Base-by-base conservation (phyloP, 2,113 vertebrate genomes). In the Corapipo altera region DNA sequence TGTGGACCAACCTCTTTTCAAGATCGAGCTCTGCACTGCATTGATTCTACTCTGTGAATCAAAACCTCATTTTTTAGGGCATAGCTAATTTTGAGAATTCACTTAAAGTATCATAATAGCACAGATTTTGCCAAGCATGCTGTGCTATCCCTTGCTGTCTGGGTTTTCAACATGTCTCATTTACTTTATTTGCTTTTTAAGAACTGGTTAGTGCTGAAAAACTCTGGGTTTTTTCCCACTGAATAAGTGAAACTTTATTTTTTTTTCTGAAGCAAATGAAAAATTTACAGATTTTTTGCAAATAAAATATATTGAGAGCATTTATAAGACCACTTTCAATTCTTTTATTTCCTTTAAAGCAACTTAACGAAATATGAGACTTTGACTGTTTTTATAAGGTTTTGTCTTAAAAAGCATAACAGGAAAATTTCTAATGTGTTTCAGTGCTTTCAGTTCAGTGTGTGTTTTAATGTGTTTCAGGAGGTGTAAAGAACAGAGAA, bases 341-440 rank as follows among this genome's bases (percentile, higher is more conserved):
- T 84, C 32, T 64, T 74, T 76, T 37, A 62, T 48, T 64, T 65
- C 11, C 11, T 91, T 80, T 90, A 88, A 88, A 32, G 37, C 33
- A 76, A 4, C 55, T 92, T 64, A 18, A 18, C 11, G 4, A 64
- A 73, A 64, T 52, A 48, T 75, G 58, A 83, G 4, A 35, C 20
- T 67, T 85, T 19, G 35, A 33, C 66, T 46, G 16, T 8, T 55
- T 83, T 67, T 69, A 28, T 89, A 88, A 65, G 75, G 32, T 82
- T 51, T 66, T 26, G 6, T 82, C 48, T 90, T 94, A 70, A 95
- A 88, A 92, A 81, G 2, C 3, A 2, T 9, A 89, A 41, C 5
- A 89, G 91, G 93, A 94, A 94, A 81, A 95, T 88, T 97, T 96
- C 94, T 82, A 41, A 90, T 71, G 82, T 61, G 22, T 91, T 94